Evolutionary conservation across 2,113 vertebrate species (phyloP), one percentile per base, ranked within the genome.

Genomic region (Anolis sagrei): DNA sequence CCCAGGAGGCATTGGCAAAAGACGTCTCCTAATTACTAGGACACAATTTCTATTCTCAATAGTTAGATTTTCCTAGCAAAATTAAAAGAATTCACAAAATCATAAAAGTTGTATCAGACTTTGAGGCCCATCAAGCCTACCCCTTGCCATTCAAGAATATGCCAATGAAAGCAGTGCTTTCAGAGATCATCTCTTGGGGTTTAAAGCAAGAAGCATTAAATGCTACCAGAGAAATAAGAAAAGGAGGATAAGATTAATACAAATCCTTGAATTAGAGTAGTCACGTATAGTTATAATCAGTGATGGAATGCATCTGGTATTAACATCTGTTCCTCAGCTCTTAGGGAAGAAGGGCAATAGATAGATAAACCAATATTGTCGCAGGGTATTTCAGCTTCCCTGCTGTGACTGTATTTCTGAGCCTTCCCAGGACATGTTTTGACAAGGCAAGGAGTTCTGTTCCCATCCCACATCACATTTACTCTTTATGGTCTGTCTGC

Each of bases 111-210:
- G 18, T 18, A 58, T 16, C 54, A 58, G 54, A 14, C 3, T 18
- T 18, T 18, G 18, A 58, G 54, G 14, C 3, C 54, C 14, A 58
- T 58, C 54, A 18, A 18, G 13, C 18, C 54, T 14, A 58, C 54
- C 54, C 14, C 3, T 18, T 58, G 54, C 11, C 75, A 54, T 27
- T 27, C 48, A 7, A 48, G 51, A 27, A 51, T 16, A 76, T 48
- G 51, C 48, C n/a, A 18, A 3, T 13, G 14, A 27, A 21, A 8
- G 27, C 14, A 27, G 14, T 23, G 6, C 48, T 79, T 79, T 83
- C 82, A 83, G 54, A 66, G 44, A 84, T 36, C 36, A 27, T 21
- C 25, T 68, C 44, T 76, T 66, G 75, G 68, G 36, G 66, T 76
- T 68, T 76, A 51, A 68, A 34, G 64, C n/a, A 76, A 69, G 11